Evolutionary conservation across 1,140 invertebrate species (phyloP), one percentile per base, ranked within the genome.

Genomic region (Leptopilina boulardi): DNA sequence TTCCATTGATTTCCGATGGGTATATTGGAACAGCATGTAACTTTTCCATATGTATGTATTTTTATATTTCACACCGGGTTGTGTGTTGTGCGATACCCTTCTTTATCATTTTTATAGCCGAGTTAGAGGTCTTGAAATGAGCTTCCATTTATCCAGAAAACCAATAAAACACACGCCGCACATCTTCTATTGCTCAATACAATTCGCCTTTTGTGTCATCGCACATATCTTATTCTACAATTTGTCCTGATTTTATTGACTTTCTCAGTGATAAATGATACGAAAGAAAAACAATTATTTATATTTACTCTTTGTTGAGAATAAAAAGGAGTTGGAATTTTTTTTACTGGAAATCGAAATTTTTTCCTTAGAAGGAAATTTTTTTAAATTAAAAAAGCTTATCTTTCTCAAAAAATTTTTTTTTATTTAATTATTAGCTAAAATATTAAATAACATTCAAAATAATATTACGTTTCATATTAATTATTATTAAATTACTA

Each of bases 21-120:
- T n/a, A n/a, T n/a, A n/a, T 70, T 41, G 47, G 4, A 15, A n/a
- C n/a, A 42, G 42, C 70, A 72, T 82, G 77, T 78, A 70, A 70
- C 77, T 81, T 86, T 80, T 85, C 81, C 82, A 85, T 87, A 88
- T 85, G 85, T 85, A 87, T 87, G 76, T 81, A 80, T 82, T 82
- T 85, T 83, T 77, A 82, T 82, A 84, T 85, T 87, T 86, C 73
- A 81, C 83, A 30, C 74, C 77, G 80, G 79, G n/a, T n/a, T n/a
- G 84, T 82, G 83, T 76, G 76, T 82, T 80, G 81, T 75, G 75
- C 84, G 82, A 87, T 87, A 89, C 77, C 83, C 85, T 89, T 87
- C 86, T 88, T 89, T 87, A 88, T 90, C 88, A 88, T 90, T 90
- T 90, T 90, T 90, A 89, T 84, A 80, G 77, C 78, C 80, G 82